Conservation (phyloP, 2,113 vertebrate genomes). For the Morone saxatilis region DNA sequence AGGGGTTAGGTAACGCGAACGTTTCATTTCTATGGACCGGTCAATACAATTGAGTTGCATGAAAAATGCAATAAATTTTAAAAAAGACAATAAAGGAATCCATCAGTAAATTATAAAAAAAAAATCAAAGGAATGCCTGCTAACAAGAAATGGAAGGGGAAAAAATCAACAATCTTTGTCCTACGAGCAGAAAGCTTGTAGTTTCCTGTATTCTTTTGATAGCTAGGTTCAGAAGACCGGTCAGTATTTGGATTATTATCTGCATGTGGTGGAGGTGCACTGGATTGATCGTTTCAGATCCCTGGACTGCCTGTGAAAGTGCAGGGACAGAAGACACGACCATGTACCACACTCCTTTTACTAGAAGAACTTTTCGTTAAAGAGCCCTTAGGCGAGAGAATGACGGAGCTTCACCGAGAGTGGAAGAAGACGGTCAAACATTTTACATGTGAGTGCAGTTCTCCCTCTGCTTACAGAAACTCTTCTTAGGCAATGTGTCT, state of each 20-base stretch:
- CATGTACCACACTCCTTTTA: neutral
- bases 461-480: neutral
- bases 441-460: neutral
- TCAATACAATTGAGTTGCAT: neutral
- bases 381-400: neutral
- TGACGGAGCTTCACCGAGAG: neutral
- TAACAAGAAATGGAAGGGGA: neutral
- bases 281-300: neutral
- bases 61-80: neutral
- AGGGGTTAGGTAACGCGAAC: neutral
- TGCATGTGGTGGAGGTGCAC: neutral
- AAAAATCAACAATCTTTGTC: neutral
- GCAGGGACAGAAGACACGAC: neutral
- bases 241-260: neutral
- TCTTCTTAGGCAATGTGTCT: conserved; percentile 9
- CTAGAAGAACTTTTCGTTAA: neutral
- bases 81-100: neutral
- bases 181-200: neutral
- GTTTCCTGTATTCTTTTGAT: neutral
- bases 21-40: neutral
- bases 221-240: neutral
- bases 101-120: neutral
- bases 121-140: neutral
- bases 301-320: neutral
- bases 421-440: conserved; percentile 1